Conservation (phyloP, 2,797 vertebrate genomes). For the Hafferia zeledoni region DNA sequence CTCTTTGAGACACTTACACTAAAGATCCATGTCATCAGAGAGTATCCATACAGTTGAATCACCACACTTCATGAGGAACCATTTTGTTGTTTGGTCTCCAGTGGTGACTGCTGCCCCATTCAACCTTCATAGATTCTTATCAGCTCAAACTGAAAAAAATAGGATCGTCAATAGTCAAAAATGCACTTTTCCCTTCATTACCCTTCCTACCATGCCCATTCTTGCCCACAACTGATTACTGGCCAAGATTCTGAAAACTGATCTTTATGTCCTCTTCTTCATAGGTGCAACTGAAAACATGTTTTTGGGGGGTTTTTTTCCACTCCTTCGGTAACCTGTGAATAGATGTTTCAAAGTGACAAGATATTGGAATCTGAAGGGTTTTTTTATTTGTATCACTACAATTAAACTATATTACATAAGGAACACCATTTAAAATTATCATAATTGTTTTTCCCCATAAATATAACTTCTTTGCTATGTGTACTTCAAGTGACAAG, state of each 20-base stretch:
- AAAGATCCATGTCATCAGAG: background rate
- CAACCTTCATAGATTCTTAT: background rate
- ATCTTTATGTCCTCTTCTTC: background rate
- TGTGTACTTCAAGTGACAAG: background rate
- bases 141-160: background rate
- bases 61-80: background rate
- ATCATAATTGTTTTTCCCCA: background rate
- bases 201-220: background rate
- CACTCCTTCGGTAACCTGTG: background rate
- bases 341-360: background rate
- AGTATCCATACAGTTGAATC: background rate
- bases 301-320: background rate
- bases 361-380: background rate
- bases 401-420: background rate
- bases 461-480: background rate
- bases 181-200: background rate
- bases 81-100: background rate
- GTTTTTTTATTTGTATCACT: background rate
- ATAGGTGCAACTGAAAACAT: background rate
- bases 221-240: background rate
- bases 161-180: background rate
- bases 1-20: background rate
- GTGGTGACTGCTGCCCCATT: background rate
- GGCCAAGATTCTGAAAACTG: background rate
- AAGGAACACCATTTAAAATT: background rate